Evolutionary conservation across 2,113 vertebrate species (phyloP).

Genomic region (Chionodraco myersi): DNA sequence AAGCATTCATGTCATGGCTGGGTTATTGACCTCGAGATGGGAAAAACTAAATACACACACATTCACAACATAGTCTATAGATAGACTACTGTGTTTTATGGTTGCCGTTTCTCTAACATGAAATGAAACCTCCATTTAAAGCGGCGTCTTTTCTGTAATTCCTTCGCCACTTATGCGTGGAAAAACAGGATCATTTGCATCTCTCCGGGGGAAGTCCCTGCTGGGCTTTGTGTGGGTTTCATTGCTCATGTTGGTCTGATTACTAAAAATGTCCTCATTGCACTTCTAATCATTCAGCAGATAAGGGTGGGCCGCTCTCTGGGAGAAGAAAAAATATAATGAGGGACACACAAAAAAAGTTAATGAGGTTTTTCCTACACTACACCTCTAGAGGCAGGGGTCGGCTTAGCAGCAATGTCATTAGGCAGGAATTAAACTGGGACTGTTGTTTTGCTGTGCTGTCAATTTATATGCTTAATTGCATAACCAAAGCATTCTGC

Average conservation of each 20-base stretch:
- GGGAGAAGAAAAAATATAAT: slow-evolving; percentile 47
- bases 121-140: slow-evolving; percentile 42
- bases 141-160: slow-evolving; percentile 29
- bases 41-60: slow-evolving; percentile 58
- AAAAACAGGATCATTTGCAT: slow-evolving; percentile 66
- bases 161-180: slow-evolving; percentile 37
- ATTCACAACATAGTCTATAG: background rate
- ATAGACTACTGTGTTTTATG: slow-evolving; percentile 22
- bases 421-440: slow-evolving; percentile 79
- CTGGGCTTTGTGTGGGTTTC: slow-evolving; percentile 62
- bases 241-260: slow-evolving; percentile 39
- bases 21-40: slow-evolving; percentile 66
- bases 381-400: slow-evolving; percentile 73
- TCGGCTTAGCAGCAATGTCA: slow-evolving; percentile 78
- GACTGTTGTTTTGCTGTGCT: slow-evolving; percentile 75
- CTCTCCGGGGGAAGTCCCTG: slow-evolving; percentile 53
- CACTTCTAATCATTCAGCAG: slow-evolving; percentile 73
- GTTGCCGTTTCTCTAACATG: slow-evolving; percentile 14
- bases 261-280: slow-evolving; percentile 56
- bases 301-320: slow-evolving; percentile 60
- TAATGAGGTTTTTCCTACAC: slow-evolving; percentile 80
- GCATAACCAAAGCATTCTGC: slow-evolving; percentile 64
- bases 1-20: slow-evolving; percentile 76
- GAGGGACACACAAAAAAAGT: slow-evolving; percentile 58
- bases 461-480: slow-evolving; percentile 81